Evolutionary conservation across 2,113 vertebrate genomes (phyloP).

Genomic region (Erythrocercus mccallii): DNA sequence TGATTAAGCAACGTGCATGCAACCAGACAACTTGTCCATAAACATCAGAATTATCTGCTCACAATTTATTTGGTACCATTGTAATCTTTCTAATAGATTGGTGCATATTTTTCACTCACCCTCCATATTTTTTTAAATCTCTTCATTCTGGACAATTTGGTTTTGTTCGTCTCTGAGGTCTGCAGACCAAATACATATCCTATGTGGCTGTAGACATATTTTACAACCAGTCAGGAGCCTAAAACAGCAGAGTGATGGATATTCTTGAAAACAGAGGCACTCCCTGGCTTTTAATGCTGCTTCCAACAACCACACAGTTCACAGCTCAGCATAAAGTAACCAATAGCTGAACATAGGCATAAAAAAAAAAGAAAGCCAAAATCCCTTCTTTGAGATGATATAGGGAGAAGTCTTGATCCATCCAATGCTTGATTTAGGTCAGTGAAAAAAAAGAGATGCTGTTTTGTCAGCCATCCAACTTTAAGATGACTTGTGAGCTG

Average conservation of each 20-base stretch:
- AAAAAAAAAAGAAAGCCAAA: not conserved
- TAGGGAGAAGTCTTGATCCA: slow-evolving; percentile 10
- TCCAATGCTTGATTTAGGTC: slow-evolving; percentile 14
- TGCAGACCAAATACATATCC: slow-evolving; percentile 66
- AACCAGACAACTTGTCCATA: not conserved
- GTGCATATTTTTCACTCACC: slow-evolving; percentile 80
- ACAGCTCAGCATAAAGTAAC: slow-evolving; percentile 77
- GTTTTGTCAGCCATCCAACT: not conserved
- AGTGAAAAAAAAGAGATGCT: not conserved
- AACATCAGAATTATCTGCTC: not conserved
- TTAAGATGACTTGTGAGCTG: not conserved
- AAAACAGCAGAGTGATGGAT: slow-evolving; percentile 36
- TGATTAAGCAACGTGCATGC: not conserved
- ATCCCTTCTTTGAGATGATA: slow-evolving; percentile 62
- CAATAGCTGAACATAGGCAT: slow-evolving; percentile 66
- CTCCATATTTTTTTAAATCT: slow-evolving; percentile 85
- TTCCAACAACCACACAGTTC: slow-evolving; percentile 77
- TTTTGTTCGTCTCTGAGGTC: slow-evolving; percentile 67
- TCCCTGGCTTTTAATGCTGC: slow-evolving; percentile 79
- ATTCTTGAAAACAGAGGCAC: slow-evolving; percentile 74
- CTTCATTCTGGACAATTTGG: slow-evolving; percentile 80
- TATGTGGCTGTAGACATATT: slow-evolving; percentile 5
- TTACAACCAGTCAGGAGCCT: slow-evolving; percentile 34
- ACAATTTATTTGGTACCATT: not conserved
- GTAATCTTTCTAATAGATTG: not conserved